Conservation (phyloP, 2,113 vertebrate genomes). For the Amazona guildingii region DNA sequence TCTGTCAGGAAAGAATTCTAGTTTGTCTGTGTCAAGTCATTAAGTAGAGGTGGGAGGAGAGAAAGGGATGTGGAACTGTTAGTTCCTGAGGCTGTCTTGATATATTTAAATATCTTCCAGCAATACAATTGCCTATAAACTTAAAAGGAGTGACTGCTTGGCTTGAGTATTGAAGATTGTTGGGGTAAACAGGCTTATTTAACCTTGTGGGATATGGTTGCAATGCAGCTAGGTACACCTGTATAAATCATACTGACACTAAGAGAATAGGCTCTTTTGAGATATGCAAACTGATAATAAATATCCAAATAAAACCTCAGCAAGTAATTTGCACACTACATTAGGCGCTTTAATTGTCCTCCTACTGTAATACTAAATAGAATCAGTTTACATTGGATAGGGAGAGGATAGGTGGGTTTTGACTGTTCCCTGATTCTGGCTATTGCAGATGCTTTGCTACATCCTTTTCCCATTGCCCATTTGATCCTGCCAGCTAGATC, state of each 20-base stretch:
- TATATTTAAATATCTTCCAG: not conserved
- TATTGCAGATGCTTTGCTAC: not conserved
- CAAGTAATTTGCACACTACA: not conserved
- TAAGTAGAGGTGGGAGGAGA: slow-evolving; percentile 1
- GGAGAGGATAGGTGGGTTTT: not conserved
- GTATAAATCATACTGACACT: slow-evolving; percentile 6
- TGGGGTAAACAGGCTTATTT: not conserved
- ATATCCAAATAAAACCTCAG: not conserved
- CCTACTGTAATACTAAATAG: not conserved
- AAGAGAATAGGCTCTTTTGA: not conserved
- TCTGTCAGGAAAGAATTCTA: not conserved
- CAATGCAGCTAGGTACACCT: not conserved
- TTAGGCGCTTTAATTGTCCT: not conserved
- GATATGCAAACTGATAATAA: not conserved
- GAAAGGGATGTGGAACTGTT: slow-evolving; percentile 1
- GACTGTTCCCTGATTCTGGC: not conserved
- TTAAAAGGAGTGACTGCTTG: not conserved
- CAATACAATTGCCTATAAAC: not conserved
- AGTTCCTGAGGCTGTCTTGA: not conserved
- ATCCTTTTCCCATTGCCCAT: not conserved
- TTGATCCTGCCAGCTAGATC: not conserved
- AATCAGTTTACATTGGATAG: not conserved
- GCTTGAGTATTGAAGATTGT: not conserved
- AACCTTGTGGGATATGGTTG: not conserved
- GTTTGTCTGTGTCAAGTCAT: not conserved